Percentiles rank a stretch among this genome's conserved stretches.
Evolutionary conservation across 2,797 vertebrate species (phyloP).

Genomic region (Oceanodroma leucorhoa): DNA sequence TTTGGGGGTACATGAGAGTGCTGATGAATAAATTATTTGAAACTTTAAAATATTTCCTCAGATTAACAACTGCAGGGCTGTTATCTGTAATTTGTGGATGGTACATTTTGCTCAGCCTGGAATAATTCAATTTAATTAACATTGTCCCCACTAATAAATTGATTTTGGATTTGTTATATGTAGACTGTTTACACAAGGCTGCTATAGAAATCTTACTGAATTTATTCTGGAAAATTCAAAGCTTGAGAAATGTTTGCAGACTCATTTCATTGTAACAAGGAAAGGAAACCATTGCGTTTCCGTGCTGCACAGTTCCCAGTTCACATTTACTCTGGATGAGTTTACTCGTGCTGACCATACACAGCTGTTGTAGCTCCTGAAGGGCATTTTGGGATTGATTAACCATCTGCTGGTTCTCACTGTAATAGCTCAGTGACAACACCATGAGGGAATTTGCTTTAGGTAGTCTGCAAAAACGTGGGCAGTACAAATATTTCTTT

Average conservation of each 20-base stretch:
- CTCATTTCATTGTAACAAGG: not conserved
- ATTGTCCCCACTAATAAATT: not conserved
- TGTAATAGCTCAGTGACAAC: constrained; percentile 16
- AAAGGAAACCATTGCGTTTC: not conserved
- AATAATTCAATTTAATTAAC: not conserved
- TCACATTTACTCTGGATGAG: constrained; percentile 38
- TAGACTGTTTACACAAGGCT: not conserved
- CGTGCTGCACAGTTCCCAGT: not conserved
- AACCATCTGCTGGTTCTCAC: constrained; percentile 63
- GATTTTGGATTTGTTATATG: not conserved
- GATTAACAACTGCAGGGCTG: not conserved
- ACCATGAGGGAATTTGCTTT: constrained; percentile 27
- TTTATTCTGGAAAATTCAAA: not conserved
- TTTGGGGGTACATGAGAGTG: not conserved
- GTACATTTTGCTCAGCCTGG: not conserved
- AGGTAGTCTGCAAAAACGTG: not conserved
- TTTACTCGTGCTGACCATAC: constrained; percentile 53
- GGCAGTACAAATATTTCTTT: constrained; percentile 7
- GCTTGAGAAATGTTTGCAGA: not conserved
- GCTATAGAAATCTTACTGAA: not conserved
- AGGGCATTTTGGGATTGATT: constrained; percentile 62
- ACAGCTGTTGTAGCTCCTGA: constrained; percentile 60
- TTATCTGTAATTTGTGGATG: not conserved
- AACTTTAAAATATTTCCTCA: not conserved
- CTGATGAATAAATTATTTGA: not conserved